Percentiles rank a stretch among this genome's conserved stretches.
Conservation (phyloP, 2,113 vertebrate genomes). For the Anhinga rufa region DNA sequence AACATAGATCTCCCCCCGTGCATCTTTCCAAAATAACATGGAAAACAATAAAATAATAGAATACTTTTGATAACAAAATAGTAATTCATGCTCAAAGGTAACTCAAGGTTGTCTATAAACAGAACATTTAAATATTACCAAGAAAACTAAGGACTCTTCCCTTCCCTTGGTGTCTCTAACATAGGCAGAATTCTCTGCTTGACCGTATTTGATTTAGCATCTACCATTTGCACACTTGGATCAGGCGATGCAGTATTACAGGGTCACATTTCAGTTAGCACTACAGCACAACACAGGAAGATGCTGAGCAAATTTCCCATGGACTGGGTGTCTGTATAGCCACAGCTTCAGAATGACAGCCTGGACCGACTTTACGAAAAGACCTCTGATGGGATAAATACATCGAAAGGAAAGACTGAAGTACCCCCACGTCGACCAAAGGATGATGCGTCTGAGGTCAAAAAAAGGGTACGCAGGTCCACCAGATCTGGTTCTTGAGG, state of each 20-base stretch:
- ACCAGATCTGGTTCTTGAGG: not conserved
- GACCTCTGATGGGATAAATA: not conserved
- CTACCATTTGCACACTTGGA: too few species aligned
- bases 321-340: not conserved
- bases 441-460: fast-evolving
- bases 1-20: not conserved
- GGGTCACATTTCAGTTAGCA: not conserved
- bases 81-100: not conserved
- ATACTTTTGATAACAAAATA: not conserved
- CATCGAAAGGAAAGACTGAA: not conserved
- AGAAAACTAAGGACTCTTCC: not conserved
- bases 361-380: not conserved
- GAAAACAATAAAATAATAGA: not conserved
- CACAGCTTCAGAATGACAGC: not conserved
- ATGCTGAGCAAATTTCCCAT: not conserved
- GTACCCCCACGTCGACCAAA: fast-evolving
- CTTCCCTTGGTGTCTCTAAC: not conserved
- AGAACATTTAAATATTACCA: not conserved
- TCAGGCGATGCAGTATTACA: not conserved
- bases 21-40: not conserved
- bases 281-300: not conserved
- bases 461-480: not conserved
- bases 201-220: not conserved
- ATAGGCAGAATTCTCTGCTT: not conserved
- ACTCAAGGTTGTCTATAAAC: not conserved